Evolutionary conservation across 2,888 invertebrate species (phyloP).

Genomic region (Protodeltote pygarga): DNA sequence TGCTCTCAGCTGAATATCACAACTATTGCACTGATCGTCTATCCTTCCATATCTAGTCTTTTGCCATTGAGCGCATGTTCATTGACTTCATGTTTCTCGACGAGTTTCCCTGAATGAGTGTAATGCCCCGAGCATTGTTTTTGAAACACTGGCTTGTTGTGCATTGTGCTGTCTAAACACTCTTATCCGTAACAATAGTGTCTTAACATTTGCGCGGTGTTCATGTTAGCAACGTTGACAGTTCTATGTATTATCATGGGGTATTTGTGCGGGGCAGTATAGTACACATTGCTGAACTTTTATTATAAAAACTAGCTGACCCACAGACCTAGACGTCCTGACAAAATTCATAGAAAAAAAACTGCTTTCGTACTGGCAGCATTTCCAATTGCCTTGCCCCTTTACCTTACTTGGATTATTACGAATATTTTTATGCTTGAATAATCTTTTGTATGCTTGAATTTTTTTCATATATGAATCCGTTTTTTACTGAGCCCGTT

Average conservation of each 20-base stretch:
- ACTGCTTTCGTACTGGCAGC: no score
- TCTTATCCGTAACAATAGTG: conserved; percentile 52
- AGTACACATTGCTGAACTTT: no score
- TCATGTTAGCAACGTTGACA: conserved; percentile 29
- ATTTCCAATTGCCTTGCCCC: no score
- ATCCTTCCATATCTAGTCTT: conserved; percentile 27
- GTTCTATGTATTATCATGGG: conserved; percentile 18
- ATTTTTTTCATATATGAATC: no score
- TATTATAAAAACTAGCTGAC: no score
- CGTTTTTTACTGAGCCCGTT: no score
- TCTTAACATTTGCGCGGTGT: conserved; percentile 44
- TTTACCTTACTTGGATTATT: no score
- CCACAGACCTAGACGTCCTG: no score
- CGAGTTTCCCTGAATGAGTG: conserved; percentile 65
- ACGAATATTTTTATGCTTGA: no score
- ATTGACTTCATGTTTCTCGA: conserved; percentile 49
- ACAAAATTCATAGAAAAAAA: no score
- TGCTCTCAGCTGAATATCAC: background rate
- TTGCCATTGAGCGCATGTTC: conserved; percentile 27
- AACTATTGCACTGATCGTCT: background rate
- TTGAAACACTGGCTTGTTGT: conserved; percentile 73
- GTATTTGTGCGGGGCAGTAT: conserved; percentile 10
- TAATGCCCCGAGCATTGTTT: conserved; percentile 67
- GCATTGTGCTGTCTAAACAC: conserved; percentile 65
- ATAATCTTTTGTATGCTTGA: no score